Evolutionary conservation across 2,113 vertebrate species (phyloP).

Genomic region (Paradoxurus hermaphroditus): DNA sequence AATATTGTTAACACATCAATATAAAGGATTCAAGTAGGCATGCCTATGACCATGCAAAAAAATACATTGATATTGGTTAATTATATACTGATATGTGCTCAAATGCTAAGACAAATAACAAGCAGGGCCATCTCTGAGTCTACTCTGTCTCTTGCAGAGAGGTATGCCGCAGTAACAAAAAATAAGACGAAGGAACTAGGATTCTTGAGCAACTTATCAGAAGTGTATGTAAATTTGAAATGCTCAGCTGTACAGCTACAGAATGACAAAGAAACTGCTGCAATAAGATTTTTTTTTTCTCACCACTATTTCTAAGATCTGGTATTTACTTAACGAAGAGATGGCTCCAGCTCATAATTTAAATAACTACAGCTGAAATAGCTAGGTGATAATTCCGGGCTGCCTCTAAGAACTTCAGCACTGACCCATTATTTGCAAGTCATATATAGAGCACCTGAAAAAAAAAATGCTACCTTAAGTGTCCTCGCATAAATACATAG

Average conservation of each 20-base stretch:
- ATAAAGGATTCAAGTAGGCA: background rate
- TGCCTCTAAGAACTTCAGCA: background rate
- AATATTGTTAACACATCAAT: slow-evolving; percentile 20
- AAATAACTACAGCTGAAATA: background rate
- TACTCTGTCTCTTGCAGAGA: background rate
- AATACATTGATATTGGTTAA: background rate
- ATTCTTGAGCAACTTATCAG: background rate
- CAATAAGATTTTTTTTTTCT: background rate
- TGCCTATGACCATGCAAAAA: background rate
- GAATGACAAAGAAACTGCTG: background rate
- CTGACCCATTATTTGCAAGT: background rate
- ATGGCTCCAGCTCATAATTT: background rate
- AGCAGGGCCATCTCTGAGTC: background rate
- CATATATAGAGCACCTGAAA: background rate
- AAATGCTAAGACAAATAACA: background rate
- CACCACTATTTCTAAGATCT: background rate
- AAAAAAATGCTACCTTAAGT: background rate
- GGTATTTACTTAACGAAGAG: background rate
- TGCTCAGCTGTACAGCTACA: background rate
- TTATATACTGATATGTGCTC: background rate
- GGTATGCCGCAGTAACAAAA: background rate
- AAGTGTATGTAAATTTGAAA: background rate
- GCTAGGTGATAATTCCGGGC: background rate
- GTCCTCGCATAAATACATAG: background rate
- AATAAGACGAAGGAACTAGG: background rate